These are phyloP conservation scores for Apus apus DNA, from an alignment of 2,113 vertebrate species.

Conservation along the genomic window DNA sequence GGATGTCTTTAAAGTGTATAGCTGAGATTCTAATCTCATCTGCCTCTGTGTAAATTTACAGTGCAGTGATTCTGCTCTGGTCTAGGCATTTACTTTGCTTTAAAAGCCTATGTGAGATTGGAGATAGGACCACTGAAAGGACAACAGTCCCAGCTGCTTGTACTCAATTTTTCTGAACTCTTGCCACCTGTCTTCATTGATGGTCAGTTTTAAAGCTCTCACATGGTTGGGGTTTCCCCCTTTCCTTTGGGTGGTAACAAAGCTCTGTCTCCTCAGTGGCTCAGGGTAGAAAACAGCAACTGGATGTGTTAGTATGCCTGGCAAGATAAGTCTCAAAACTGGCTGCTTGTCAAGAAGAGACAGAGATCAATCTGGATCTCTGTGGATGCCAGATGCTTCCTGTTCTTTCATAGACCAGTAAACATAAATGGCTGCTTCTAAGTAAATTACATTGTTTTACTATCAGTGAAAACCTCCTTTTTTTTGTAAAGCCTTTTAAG, in stretches of 20 bases:
- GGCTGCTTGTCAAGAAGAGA: slow-evolving; percentile 56
- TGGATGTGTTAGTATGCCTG: slow-evolving; percentile 33
- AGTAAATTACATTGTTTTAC: slow-evolving; percentile 48
- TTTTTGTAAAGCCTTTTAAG: not conserved
- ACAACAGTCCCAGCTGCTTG: not conserved
- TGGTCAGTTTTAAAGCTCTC: not conserved
- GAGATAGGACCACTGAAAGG: not conserved
- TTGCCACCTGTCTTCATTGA: not conserved
- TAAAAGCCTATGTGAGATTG: not conserved
- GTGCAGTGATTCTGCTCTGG: not conserved
- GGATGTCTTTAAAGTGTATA: not conserved
- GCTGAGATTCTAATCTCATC: slow-evolving; percentile 28
- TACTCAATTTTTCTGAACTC: not conserved
- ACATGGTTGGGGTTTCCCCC: not conserved
- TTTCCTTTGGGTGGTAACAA: not conserved
- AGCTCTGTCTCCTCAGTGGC: not conserved
- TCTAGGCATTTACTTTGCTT: not conserved
- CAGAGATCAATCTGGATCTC: slow-evolving; percentile 64
- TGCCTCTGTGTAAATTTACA: slow-evolving; percentile 1
- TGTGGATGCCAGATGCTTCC: slow-evolving; percentile 55
- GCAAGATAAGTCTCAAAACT: slow-evolving; percentile 30
- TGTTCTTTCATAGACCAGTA: slow-evolving; percentile 65
- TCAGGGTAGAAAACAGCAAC: not conserved
- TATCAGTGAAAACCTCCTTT: slow-evolving; percentile 48
- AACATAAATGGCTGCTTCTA: slow-evolving; percentile 59